These are phyloP conservation scores for Psix sp. DNA, from an alignment of 1,140 invertebrate species.

Conservation along the genomic window DNA sequence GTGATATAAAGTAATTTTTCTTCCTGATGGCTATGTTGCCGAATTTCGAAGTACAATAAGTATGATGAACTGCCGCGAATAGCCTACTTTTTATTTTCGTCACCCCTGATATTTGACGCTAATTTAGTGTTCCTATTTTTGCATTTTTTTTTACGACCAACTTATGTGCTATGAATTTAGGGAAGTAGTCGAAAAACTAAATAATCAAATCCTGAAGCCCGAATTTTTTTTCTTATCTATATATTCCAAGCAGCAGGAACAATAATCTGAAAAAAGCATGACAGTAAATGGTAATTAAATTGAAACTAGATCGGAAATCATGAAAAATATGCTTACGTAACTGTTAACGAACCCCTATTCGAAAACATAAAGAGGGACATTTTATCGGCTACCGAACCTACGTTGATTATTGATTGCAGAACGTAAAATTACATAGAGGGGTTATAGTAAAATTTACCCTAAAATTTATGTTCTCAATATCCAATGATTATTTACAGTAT, in stretches of 20 bases:
- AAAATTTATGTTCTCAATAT: conserved; percentile 28
- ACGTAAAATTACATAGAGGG: conserved; percentile 17
- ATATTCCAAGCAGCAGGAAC: too few species aligned
- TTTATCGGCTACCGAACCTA: conserved; percentile 33
- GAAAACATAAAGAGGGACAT: conserved; percentile 15
- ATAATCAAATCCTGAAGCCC: too few species aligned
- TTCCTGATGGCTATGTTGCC: not conserved
- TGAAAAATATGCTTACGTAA: conserved; percentile 47
- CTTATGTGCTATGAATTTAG: too few species aligned
- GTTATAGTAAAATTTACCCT: conserved; percentile 20
- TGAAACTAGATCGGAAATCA: conserved; percentile 26
- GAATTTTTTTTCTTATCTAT: too few species aligned
- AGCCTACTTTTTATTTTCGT: too few species aligned
- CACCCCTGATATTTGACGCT: too few species aligned
- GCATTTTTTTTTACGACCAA: too few species aligned
- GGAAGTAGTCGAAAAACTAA: too few species aligned
- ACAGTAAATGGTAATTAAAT: conserved; percentile 14
- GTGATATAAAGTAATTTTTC: conserved; percentile 43
- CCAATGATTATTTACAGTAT: conserved; percentile 28
- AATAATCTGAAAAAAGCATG: conserved; percentile 22
- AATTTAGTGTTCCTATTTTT: too few species aligned
- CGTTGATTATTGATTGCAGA: conserved; percentile 32
- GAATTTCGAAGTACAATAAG: conserved; percentile 40
- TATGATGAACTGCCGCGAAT: conserved; percentile 15
- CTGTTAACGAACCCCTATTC: conserved; percentile 14